Evolutionary conservation across 2,888 invertebrate species (phyloP).

Genomic region (Seladonia tumulorum): DNA sequence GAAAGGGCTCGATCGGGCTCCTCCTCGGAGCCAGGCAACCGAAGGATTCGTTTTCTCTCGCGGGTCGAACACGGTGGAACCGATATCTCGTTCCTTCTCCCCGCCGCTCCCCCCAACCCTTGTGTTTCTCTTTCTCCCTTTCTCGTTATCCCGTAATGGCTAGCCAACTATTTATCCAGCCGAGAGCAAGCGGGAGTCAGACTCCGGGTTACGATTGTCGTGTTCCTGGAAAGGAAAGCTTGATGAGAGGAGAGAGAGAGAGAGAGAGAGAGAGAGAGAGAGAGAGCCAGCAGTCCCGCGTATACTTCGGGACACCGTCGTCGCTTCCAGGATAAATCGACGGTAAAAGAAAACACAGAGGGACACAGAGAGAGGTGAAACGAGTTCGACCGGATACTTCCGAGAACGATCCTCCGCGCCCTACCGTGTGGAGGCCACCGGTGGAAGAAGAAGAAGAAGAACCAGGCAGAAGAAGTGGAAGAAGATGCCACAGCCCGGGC

Average conservation of each 20-base stretch:
- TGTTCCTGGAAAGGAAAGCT: conserved; percentile 65
- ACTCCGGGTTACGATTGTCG: conserved; percentile 56
- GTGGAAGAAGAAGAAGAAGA: neutral
- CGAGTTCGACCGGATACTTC: conserved; percentile 49
- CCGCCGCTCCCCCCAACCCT: neutral
- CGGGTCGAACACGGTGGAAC: neutral
- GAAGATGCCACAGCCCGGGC: neutral
- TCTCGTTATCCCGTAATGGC: conserved; percentile 76
- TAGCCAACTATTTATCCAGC: conserved; percentile 73
- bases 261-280: too few relatives aligned
- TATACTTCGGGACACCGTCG: conserved; percentile 31
- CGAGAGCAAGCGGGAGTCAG: conserved; percentile 55
- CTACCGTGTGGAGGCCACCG: conserved; percentile 4
- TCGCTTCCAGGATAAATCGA: conserved; percentile 53
- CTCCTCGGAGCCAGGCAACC: neutral
- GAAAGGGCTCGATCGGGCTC: conserved; percentile 27
- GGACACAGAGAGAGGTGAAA: neutral
- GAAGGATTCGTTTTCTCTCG: conserved; percentile 5
- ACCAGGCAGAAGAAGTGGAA: neutral
- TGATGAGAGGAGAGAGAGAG: conserved; percentile 43
- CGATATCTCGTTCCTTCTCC: neutral
- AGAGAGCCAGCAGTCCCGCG: too few relatives aligned
- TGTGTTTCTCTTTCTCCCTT: neutral
- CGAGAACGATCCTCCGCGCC: conserved; percentile 48
- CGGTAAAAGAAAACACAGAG: conserved; percentile 57